Evolutionary conservation across 2,888 invertebrate species (phyloP), one percentile per base, ranked within the genome.

Genomic region (Timema cristinae): DNA sequence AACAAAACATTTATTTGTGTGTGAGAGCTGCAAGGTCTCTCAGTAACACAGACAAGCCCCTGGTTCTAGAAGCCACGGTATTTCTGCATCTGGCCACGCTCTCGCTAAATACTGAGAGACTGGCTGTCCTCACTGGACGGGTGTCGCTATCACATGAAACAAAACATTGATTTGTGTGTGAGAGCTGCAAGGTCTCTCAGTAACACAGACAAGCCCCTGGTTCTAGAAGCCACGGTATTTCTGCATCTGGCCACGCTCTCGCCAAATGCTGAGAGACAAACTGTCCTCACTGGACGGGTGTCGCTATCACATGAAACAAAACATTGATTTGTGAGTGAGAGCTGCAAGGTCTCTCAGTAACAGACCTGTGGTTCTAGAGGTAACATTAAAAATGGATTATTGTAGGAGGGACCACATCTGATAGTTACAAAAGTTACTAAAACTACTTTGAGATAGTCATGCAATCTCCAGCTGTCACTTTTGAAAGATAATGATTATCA

Each of bases 61-160:
- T 77, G n/a, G 78, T 73, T 50, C 77, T 74, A 8, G 78, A 74
- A 11, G 78, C 74, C 7, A 79, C 77, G 32, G 76, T 74, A 49
- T 80, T 79, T 6, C 77, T 75, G 71, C 77, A 78, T 16, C 76
- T 74, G 11, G 75, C 72, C 67, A 75, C 76, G 11, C 77, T 76
- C 59, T 76, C 76, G 2, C 74, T 73, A 56, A 77, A 76, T 51
- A 74, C 74, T 32, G 72, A 69, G 10, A 74, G 69, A 32, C 76
- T 76, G 50, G 79, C 77, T 61, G 79, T 78, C 70, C 75, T 76
- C 54, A 81, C 79, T n/a, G 81, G 80, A 13, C 80, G 77, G 1
- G 79, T 77, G 69, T 79, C 79, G 70, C 79, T 79, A 8, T n/a
- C 47, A 52, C n/a, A 32, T 13, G n/a, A 11, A 54, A 54, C 54